These are phyloP conservation scores for Prionailurus viverrinus DNA, from an alignment of 2,113 vertebrate species.

Conservation along the genomic window DNA sequence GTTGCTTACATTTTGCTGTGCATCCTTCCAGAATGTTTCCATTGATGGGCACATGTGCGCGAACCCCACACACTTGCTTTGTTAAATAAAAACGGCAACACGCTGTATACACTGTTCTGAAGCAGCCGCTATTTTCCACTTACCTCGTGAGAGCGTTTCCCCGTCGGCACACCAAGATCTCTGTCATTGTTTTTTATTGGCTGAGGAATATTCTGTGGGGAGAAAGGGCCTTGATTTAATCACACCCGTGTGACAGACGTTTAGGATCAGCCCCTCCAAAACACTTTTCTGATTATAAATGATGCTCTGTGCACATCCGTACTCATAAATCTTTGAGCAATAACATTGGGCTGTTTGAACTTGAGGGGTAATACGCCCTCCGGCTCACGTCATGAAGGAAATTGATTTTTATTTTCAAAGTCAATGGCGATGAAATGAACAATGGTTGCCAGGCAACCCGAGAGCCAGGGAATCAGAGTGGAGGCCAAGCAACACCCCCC, in stretches of 20 bases:
- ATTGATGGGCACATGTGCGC: neutral
- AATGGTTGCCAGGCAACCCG: constrained; percentile 74
- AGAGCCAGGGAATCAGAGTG: neutral
- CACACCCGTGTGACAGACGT: neutral
- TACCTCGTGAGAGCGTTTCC: fast-evolving
- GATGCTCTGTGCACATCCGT: neutral
- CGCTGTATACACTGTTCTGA: fast-evolving
- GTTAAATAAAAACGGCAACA: neutral
- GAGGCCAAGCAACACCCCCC: neutral
- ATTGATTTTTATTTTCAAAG: constrained; percentile 77
- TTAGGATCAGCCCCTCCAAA: neutral
- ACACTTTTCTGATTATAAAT: neutral
- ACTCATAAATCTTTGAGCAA: constrained; percentile 22
- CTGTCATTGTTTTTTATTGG: neutral
- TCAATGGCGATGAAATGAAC: constrained; percentile 51
- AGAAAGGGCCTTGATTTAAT: neutral
- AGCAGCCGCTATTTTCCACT: neutral
- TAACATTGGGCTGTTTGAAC: neutral
- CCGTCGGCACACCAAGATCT: neutral
- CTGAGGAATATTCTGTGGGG: neutral
- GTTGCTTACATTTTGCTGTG: neutral
- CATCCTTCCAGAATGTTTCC: neutral
- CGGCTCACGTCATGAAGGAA: constrained; percentile 66
- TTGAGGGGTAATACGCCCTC: neutral
- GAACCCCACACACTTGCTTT: neutral